These are phyloP conservation scores for Nanorana parkeri DNA, from an alignment of 2,113 vertebrate genomes.

Conservation along the genomic window DNA sequence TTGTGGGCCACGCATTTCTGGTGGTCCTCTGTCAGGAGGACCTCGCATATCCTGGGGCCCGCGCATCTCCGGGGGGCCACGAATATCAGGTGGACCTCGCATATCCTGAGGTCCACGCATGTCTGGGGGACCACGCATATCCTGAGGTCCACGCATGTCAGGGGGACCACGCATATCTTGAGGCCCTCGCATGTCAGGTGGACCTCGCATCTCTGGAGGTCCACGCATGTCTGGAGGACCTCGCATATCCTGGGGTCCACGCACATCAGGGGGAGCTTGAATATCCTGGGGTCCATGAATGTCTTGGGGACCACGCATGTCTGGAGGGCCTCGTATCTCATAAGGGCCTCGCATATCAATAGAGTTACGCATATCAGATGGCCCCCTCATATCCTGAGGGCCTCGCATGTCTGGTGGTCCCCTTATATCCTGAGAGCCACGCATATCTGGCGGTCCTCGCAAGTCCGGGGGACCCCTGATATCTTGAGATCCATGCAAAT, in stretches of 20 bases:
- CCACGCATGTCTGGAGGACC: constrained; percentile 71
- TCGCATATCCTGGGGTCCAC: constrained; percentile 81
- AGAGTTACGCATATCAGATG: constrained; percentile 80
- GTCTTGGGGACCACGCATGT: constrained; percentile 81
- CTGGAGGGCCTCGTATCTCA: constrained; percentile 77
- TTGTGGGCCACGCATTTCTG: constrained; percentile 61
- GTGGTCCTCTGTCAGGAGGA: constrained; percentile 79
- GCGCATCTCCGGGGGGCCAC: constrained; percentile 75
- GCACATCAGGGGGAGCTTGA: constrained; percentile 77
- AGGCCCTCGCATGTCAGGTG: constrained; percentile 74
- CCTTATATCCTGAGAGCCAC: constrained; percentile 78
- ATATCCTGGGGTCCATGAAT: constrained; percentile 81
- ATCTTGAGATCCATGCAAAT: constrained; percentile 76
- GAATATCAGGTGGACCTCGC: constrained; percentile 80
- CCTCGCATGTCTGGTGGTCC: constrained; percentile 78
- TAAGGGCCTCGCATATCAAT: constrained; percentile 77
- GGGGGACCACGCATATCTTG: constrained; percentile 83
- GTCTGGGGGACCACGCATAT: constrained; percentile 76
- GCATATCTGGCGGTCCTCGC: constrained; percentile 78
- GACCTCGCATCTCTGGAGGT: constrained; percentile 80
- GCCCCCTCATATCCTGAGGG: constrained; percentile 72
- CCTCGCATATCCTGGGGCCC: constrained; percentile 72
- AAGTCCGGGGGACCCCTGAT: constrained; percentile 83
- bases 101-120: constrained; percentile 83
- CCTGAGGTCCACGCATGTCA: constrained; percentile 76